Conservation (phyloP, 2,113 vertebrate genomes). For the Empidonax traillii region DNA sequence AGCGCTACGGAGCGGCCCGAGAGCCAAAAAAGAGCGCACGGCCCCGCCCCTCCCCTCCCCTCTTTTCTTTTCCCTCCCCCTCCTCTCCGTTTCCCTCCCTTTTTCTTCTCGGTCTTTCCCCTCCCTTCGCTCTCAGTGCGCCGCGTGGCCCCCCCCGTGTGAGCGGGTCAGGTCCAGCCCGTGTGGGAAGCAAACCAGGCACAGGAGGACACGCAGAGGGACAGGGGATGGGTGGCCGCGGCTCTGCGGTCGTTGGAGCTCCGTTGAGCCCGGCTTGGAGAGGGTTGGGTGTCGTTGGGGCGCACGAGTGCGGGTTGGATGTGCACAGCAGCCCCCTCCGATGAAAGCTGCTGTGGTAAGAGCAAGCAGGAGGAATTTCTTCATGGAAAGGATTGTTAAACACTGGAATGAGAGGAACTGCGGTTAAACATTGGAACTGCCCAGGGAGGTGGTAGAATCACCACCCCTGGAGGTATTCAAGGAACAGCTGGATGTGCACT, state of each 20-base stretch:
- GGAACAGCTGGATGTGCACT: background rate
- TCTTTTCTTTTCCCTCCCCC: rapidly evolving
- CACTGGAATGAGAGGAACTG: background rate
- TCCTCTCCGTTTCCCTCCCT: no score
- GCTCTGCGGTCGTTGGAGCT: background rate
- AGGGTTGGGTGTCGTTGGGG: background rate
- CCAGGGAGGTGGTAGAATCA: background rate
- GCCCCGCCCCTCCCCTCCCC: background rate
- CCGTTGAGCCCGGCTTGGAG: background rate
- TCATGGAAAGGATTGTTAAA: background rate
- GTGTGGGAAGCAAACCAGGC: background rate
- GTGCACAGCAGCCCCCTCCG: background rate
- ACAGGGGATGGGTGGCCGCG: rapidly evolving
- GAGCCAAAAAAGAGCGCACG: background rate
- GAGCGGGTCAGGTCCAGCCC: background rate
- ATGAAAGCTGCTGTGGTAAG: background rate
- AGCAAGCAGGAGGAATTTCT: background rate
- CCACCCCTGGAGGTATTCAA: background rate
- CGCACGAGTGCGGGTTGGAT: background rate
- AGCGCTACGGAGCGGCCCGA: constrained; percentile 2
- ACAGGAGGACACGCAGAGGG: background rate
- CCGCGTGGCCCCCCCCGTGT: background rate
- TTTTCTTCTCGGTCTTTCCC: no score
- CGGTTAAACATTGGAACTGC: no score
- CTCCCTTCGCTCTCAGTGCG: background rate